phyloP scores from a whole-genome alignment of 2,113 vertebrate genomes.

The Albula goreensis region DNA sequence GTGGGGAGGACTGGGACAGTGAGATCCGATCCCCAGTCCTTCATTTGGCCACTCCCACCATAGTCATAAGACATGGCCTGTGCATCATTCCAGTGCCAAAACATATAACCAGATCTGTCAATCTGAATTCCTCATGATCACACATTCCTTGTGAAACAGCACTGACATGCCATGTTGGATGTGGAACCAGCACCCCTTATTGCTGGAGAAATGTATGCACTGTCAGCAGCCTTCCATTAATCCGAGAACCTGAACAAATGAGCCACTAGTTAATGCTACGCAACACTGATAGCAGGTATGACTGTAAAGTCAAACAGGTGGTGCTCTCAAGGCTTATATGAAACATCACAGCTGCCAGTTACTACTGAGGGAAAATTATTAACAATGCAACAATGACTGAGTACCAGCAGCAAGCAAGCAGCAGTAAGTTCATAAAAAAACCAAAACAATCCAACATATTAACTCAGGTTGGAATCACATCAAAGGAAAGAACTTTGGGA shows the following conservation, averaged over 20 bases:
- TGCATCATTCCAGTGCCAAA: neutral
- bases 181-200: neutral
- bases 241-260: neutral
- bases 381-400: conserved; percentile 1
- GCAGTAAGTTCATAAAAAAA: neutral
- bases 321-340: neutral
- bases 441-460: neutral
- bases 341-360: conserved; percentile 4
- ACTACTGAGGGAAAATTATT: neutral
- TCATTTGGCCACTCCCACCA: too few relatives aligned
- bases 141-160: conserved; percentile 18
- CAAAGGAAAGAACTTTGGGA: neutral
- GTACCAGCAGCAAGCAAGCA: conserved; percentile 14
- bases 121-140: neutral
- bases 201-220: conserved; percentile 8
- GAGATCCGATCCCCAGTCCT: too few relatives aligned
- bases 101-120: neutral
- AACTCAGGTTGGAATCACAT: neutral
- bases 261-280: neutral
- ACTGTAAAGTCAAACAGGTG: neutral
- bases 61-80: too few relatives aligned
- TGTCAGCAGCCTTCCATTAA: neutral
- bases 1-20: too few relatives aligned
- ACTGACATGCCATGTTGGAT: neutral
- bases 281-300: neutral